phyloP scores from a whole-genome alignment of 2,113 vertebrate genomes.

The Benitochromis conjunctus region DNA sequence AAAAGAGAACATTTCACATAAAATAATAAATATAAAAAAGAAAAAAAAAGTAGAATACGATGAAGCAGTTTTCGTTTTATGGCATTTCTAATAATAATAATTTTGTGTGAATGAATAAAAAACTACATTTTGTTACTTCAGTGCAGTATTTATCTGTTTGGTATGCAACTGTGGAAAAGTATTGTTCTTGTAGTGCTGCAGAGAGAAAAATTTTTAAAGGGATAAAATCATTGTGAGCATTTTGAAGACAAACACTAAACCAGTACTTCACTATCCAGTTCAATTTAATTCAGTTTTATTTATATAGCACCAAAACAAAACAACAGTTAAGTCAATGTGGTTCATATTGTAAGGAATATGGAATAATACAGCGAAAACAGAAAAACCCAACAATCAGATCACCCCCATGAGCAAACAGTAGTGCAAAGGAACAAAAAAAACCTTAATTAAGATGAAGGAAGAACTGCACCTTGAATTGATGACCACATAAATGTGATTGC shows the following conservation, averaged over 20 bases:
- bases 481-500: background rate
- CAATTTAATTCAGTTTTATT: background rate
- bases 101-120: too few relatives aligned
- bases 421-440: background rate
- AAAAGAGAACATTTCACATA: too few relatives aligned
- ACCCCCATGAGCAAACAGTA: background rate
- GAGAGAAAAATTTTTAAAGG: background rate
- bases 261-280: background rate
- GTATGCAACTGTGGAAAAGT: background rate
- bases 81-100: too few relatives aligned
- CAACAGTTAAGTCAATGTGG: too few relatives aligned
- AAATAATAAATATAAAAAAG: too few relatives aligned
- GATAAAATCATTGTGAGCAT: background rate
- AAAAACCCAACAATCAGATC: background rate
- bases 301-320: background rate
- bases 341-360: background rate
- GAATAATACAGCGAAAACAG: background rate
- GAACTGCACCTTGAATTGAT: background rate
- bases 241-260: background rate
- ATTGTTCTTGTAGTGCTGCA: background rate
- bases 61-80: too few relatives aligned
- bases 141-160: background rate
- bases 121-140: too few relatives aligned
- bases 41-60: too few relatives aligned
- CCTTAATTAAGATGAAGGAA: background rate